These are phyloP conservation scores for Epirrita christyi DNA, from an alignment of 2,888 invertebrate species.

Conservation along the genomic window DNA sequence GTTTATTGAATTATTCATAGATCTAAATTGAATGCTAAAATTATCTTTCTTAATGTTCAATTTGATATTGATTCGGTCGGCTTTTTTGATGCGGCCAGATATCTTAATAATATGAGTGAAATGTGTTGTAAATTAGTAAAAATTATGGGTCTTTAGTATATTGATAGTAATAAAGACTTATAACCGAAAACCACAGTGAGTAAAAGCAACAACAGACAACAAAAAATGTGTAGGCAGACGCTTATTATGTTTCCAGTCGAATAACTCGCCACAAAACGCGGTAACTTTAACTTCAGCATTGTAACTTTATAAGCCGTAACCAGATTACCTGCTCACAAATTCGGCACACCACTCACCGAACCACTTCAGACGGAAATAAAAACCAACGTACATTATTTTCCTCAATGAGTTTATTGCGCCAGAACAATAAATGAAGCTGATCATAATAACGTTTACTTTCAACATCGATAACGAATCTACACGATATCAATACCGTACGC, in stretches of 20 bases:
- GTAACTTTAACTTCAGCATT: constrained; percentile 41
- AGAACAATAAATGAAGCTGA: constrained; percentile 85
- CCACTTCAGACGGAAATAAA: constrained; percentile 60
- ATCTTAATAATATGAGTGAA: constrained; percentile 37
- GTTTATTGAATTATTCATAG: constrained; percentile 60
- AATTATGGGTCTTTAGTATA: constrained; percentile 37
- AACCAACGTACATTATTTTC: constrained; percentile 72
- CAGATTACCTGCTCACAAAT: constrained; percentile 54
- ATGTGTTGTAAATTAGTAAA: constrained; percentile 35
- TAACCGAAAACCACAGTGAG: constrained; percentile 36
- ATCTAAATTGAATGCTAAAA: constrained; percentile 52
- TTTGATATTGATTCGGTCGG: constrained; percentile 31
- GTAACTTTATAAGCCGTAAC: constrained; percentile 57
- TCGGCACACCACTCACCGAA: constrained; percentile 57
- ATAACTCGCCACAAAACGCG: constrained; percentile 49
- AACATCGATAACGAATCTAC: constrained; percentile 84
- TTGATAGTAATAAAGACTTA: constrained; percentile 38
- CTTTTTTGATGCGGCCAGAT: constrained; percentile 29
- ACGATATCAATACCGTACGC: constrained; percentile 75
- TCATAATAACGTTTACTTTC: constrained; percentile 84
- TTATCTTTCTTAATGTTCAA: constrained; percentile 46
- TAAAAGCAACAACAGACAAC: constrained; percentile 41
- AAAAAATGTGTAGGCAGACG: constrained; percentile 44
- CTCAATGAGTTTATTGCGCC: constrained; percentile 83
- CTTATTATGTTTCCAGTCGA: constrained; percentile 55